Evolutionary conservation across 2,113 vertebrate species (phyloP), one percentile per base, ranked within the genome.

Genomic region (Antigone vipio): DNA sequence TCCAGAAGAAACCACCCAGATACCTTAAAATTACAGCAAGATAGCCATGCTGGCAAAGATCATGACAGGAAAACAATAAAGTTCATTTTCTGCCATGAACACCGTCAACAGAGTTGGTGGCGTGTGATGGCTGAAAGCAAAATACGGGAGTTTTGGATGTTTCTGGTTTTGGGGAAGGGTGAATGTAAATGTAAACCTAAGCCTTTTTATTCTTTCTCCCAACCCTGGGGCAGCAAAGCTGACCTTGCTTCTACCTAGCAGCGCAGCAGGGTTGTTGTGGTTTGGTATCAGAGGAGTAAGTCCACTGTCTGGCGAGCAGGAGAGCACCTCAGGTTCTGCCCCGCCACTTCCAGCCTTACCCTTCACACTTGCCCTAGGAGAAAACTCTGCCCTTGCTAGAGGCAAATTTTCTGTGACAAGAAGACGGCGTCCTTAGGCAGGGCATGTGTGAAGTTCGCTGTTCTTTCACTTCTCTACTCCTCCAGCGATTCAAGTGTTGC

Each of bases 401-500:
- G 52, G 29, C 35, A 56, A n/a, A 66, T 35, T 52, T 56, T 85
- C 15, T 15, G 26, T 29, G 42, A 13, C 19, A 63, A 26, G 19
- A 59, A 3, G 50, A 20, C 24, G 5, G 5, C 9, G 13, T 87
- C 32, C 59, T 73, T 45, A 77, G 62, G 24, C 32, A 60, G 45
- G 52, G 7, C 12, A 38, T 6, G 21, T 67, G 24, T 83, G 80
- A 77, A 69, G 9, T 47, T 78, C 22, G 19, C 30, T 78, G 56
- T 59, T 75, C 67, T 72, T 71, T 60, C 75, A 60, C 23, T 32
- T 66, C 49, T 30, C n/a, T 68, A 9, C 34, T 79, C 23, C 38
- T 45, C 30, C 18, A 32, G 14, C 0, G 0, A 34, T 73, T 49
- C 7, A 45, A 8, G 0, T 7, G 50, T 11, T 32, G 14, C 8